Evolutionary conservation across 1,140 invertebrate genomes (phyloP), one percentile per base, ranked within the genome.

Genomic region (Littorina saxatilis): DNA sequence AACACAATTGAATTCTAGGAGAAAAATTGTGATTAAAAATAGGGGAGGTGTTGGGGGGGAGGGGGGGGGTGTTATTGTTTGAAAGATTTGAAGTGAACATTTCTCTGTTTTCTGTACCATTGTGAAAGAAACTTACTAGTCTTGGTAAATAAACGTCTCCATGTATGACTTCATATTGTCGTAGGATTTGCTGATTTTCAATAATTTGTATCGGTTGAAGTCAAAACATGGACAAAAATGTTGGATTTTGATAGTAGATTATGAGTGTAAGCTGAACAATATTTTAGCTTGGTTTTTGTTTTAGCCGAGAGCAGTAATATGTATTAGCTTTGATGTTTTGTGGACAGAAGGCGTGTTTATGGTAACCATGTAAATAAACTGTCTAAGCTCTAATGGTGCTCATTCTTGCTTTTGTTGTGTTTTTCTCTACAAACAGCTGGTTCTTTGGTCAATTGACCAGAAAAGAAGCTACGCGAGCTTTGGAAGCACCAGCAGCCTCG

Each of bases 401-500:
- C 23, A 40, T 72, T 23, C n/a, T 35, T 35, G 17, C 27, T 47
- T 75, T 29, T n/a, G 27, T 75, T n/a, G n/a, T 17, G 9, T 29
- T 47, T 39, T 15, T 83, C 85, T 70, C 80, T 83, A 78, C 68
- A 94, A 94, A 39, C 92, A 99, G 98, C 92, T 99, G 98, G 98
- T 99, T 98, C 93, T 98, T 99, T 92, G 97, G 98, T 75, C 96
- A 97, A 91, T 96, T 99, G 58, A 96, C 97, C 32, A 94, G 98
- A 84, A 97, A 98, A 92, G 97, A 98, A 92, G 97, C 98, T 2
- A 98, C 99, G 89, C 98, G 98, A 90, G 93, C 98, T 20, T 94
- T 99, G 23, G 92, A 98, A 88, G 96, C 32, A 32, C 63, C 96
- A 83, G 96, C 96, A 88, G 97, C 98, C 93, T 95, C 96, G 20